Evolutionary conservation across 1,140 invertebrate genomes (phyloP), one percentile per base, ranked within the genome.

Genomic region (Oryctes rhinoceros): DNA sequence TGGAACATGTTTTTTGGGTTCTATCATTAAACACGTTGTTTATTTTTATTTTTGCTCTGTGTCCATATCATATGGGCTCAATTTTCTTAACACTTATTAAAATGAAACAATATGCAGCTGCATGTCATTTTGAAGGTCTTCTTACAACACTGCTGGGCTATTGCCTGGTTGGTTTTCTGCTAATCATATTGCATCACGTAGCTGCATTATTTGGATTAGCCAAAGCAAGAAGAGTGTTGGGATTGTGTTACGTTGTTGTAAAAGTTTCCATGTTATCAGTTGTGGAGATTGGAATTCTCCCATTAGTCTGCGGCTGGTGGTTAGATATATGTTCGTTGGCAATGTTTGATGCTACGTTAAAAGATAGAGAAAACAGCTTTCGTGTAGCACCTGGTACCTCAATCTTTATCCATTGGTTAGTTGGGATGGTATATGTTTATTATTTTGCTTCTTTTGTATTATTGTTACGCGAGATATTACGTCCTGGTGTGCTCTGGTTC

Each of bases 1-100:
- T 99, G 35, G 98, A 99, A 89, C 98, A 99, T 90, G 98, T 99
- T 0, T 99, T 99, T 87, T 99, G 98, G 98, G 97, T 99, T 9
- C 96, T 99, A 7, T 98, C 97, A 0, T 89, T 99, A 5, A 99
- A 99, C 86, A 98, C 97, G 4, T 89, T 99, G 20, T 99, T 99
- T 87, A 98, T 99, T 81, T 92, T 99, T 79, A 91, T 96, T 84
- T 93, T 96, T 91, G 98, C 98, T 49, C 99, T 98, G 85, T 97
- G 94, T 85, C 98, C 98, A 0, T 99, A 98, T 85, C 96, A 98
- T 84, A 96, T 99, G 88, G 98, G 98, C 2, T 93, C 95, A 82
- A 92, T 96, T 81, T 93, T 95, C 18, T 91, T 99, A 65, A 91
- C 91, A 15, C 90, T 93, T 37, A 90, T 97, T 81, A 94, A 94